phyloP scores from a whole-genome alignment of 2,797 vertebrate genomes.

The Atherinosoma microstoma region DNA sequence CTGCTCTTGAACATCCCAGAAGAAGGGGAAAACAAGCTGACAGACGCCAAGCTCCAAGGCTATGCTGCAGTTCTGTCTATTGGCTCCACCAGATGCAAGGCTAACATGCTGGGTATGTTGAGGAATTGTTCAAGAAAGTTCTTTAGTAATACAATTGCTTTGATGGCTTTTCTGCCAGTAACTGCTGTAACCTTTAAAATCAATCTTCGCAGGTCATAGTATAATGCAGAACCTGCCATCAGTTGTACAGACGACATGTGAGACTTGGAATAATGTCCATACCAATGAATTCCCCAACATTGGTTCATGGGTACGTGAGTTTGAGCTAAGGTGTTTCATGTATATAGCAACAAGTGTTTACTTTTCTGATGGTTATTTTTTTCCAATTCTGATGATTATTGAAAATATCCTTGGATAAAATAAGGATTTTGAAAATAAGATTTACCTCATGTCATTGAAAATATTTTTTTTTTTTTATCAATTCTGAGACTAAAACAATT shows the following conservation, averaged over 20 bases:
- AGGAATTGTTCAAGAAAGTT: background rate
- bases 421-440: background rate
- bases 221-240: constrained; percentile 95
- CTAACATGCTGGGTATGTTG: constrained; percentile 90
- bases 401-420: background rate
- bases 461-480: background rate
- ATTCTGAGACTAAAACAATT: background rate
- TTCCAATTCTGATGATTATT: background rate
- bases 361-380: background rate
- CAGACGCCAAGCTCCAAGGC: constrained; percentile 90
- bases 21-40: constrained; percentile 90
- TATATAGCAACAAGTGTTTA: background rate
- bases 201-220: constrained; percentile 82
- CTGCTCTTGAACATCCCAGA: constrained; percentile 93
- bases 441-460: too few species aligned
- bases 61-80: constrained; percentile 94
- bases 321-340: background rate
- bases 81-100: constrained; percentile 93
- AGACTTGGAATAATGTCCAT: constrained; percentile 95
- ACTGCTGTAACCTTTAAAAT: constrained; percentile 3
- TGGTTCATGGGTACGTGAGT: constrained; percentile 92
- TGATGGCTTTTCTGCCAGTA: background rate
- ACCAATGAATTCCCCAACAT: constrained; percentile 99
- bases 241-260: constrained; percentile 92
- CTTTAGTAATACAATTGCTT: background rate